Conservation (phyloP, 2,113 vertebrate species). For the Prunella fulvescens region DNA sequence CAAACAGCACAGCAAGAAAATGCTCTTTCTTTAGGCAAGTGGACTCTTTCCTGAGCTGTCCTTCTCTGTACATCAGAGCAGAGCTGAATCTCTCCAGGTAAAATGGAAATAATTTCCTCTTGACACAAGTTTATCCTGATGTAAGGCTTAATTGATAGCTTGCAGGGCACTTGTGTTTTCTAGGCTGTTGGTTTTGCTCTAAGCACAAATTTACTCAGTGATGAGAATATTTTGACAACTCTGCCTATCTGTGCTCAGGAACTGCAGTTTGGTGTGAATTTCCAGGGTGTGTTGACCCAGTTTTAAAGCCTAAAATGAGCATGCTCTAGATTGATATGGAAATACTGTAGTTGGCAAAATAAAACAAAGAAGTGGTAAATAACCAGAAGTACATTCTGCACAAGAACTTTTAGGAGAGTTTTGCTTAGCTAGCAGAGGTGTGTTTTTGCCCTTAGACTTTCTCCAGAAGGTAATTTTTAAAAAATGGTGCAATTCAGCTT, state of each 20-base stretch:
- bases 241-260: slow-evolving; percentile 38
- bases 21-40: not conserved
- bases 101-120: slow-evolving; percentile 23
- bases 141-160: slow-evolving; percentile 57
- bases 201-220: slow-evolving; percentile 58
- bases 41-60: not conserved
- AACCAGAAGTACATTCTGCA: not conserved
- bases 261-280: slow-evolving; percentile 61
- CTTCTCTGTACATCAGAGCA: not conserved
- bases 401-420: not conserved
- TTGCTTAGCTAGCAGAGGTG: not conserved
- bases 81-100: not conserved
- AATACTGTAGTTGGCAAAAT: not conserved
- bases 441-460: not conserved
- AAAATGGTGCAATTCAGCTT: not conserved
- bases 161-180: slow-evolving; percentile 55
- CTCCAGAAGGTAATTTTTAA: not conserved
- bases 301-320: slow-evolving; percentile 55
- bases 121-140: slow-evolving; percentile 43
- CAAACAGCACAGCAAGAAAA: not conserved
- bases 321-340: slow-evolving; percentile 41
- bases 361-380: slow-evolving; percentile 10
- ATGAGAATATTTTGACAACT: slow-evolving; percentile 74
- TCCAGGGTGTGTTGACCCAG: slow-evolving; percentile 64
- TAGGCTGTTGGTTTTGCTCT: slow-evolving; percentile 67